Base-by-base conservation (phyloP, 2,797 vertebrate genomes). In the Crocodylus rhombifer region DNA sequence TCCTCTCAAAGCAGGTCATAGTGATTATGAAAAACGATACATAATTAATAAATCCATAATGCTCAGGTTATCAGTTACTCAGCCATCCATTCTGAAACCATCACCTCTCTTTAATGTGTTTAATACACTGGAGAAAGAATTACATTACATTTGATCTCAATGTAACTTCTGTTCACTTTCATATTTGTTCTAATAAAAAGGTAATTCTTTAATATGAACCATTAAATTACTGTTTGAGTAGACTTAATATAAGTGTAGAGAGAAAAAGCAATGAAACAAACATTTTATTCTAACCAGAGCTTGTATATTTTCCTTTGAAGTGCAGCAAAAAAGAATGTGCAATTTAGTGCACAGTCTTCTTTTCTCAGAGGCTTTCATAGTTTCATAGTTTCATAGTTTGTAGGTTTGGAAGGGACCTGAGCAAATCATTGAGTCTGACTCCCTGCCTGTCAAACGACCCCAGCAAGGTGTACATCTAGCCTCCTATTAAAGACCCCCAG, bases 231-330 rank as follows among this genome's bases (percentile, higher is more conserved):
- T 87, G 75, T 77, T 91, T 75, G 77, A 9, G 74, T 1, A 33
- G 23, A 82, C 36, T 14, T 77, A 51, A 86, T 86, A 80, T 28
- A 71, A 2, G 86, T 2, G 6, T 80, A 80, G 62, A 71, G 79
- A 79, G 14, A 89, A 82, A 89, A 36, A 64, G 88, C 87, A 87
- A 8, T 87, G 88, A 75, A 89, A 64, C 20, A 63, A 87, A 42
- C 83, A 71, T 71, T 95, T 90, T 74, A 71, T 83, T 95, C 91
- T 87, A 88, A 85, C 89, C 58, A 51, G 9, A n/a, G 12, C 51
- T 77, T 74, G 81, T 77, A 21, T 71, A 69, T 88, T 93, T 94
- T 91, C 51, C 56, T 58, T 75, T 92, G 56, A 89, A 91, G 91
- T 5, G 2, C 11, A 86, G 86, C 84, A 88, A 77, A 88, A 95